These are phyloP conservation scores for Brachypodius melanocephalos DNA, from an alignment of 2,113 vertebrate species.

Conservation along the genomic window DNA sequence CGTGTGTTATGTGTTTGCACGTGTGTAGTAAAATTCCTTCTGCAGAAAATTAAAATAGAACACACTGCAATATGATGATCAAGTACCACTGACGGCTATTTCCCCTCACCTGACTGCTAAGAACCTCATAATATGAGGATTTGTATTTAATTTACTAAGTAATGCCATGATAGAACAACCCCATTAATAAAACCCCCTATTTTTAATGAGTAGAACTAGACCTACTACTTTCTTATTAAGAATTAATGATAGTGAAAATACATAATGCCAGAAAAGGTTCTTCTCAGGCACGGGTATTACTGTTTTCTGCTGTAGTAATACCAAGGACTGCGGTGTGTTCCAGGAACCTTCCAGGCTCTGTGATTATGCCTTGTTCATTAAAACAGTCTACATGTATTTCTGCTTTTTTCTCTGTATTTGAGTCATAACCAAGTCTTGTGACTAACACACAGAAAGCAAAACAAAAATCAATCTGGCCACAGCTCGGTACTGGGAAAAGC, in stretches of 20 bases:
- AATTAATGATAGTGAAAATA: conserved; percentile 8
- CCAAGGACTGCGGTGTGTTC: not conserved
- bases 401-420: not conserved
- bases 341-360: not conserved
- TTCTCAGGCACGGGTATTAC: not conserved
- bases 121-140: not conserved
- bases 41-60: not conserved
- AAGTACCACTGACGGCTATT: not conserved
- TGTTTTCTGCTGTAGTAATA: not conserved
- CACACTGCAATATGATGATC: not conserved
- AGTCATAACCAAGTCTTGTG: not conserved
- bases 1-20: not conserved
- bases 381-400: not conserved
- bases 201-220: conserved; percentile 3
- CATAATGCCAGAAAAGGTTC: not conserved
- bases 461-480: not conserved
- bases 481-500: not conserved
- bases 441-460: not conserved
- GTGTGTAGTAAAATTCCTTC: not conserved
- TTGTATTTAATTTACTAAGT: not conserved
- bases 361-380: not conserved
- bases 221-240: not conserved
- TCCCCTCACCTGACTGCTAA: not conserved
- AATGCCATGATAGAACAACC: not conserved
- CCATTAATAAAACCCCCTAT: not conserved